Conservation (phyloP, 1,140 invertebrate genomes). For the Agrilus planipennis region DNA sequence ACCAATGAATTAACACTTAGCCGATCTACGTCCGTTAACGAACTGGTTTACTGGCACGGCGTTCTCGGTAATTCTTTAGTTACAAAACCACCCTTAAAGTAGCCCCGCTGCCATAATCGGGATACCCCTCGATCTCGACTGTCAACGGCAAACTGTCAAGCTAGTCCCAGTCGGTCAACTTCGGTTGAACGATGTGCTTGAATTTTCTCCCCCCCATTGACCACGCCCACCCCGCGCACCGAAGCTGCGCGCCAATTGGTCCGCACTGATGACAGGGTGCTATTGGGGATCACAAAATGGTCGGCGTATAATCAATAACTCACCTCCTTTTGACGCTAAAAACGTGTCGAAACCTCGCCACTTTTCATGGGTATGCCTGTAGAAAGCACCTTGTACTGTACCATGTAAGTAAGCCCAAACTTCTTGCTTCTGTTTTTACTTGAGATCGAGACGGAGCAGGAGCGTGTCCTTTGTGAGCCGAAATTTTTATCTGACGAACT, state of each 20-base stretch:
- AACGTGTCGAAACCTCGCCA: no score
- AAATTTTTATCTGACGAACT: no score
- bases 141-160: constrained; percentile 14
- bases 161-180: constrained; percentile 14
- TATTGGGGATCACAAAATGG: constrained; percentile 30
- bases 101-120: no score
- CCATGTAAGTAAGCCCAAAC: no score
- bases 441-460: no score
- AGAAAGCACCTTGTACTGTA: no score
- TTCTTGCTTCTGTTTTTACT: no score
- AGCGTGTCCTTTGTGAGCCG: no score
- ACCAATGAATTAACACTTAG: constrained; percentile 6
- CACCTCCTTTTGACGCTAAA: no score
- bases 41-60: constrained; percentile 5
- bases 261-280: constrained; percentile 17
- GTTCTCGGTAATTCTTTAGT: no score
- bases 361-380: no score
- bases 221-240: constrained; percentile 21
- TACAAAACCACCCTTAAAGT: no score
- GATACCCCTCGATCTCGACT: constrained; percentile 8
- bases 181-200: constrained; percentile 11
- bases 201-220: constrained; percentile 8
- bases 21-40: constrained; percentile 5
- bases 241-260: constrained; percentile 20
- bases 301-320: constrained; percentile 31